Evolutionary conservation across 2,888 invertebrate genomes (phyloP).

Genomic region (Hermodice carunculata): DNA sequence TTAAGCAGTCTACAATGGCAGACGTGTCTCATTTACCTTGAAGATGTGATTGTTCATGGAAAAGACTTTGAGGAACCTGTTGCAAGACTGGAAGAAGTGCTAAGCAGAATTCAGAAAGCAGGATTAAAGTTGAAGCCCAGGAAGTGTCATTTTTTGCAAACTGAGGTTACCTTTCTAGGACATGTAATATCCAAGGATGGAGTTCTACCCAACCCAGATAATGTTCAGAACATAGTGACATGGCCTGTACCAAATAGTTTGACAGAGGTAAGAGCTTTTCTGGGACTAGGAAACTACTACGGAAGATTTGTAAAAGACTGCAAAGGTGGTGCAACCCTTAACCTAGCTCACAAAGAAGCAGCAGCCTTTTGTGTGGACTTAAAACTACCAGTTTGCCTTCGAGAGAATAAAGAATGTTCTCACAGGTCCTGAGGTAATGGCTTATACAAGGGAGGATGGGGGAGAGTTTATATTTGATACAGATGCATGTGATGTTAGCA

Average conservation of each 20-base stretch:
- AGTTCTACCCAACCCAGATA: background rate
- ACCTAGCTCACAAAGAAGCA: slow-evolving; percentile 72
- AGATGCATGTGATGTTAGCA: slow-evolving; percentile 26
- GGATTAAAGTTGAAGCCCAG: slow-evolving; percentile 22
- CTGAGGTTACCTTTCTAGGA: slow-evolving; percentile 3
- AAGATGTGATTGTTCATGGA: slow-evolving; percentile 37
- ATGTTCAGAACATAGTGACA: slow-evolving; percentile 19
- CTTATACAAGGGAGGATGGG: slow-evolving; percentile 1
- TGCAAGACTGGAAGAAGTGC: slow-evolving; percentile 22
- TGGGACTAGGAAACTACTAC: slow-evolving; percentile 42
- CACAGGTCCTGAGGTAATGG: slow-evolving; percentile 22
- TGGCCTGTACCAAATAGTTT: slow-evolving; percentile 32
- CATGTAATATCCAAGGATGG: slow-evolving; percentile 6
- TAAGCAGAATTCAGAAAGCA: slow-evolving; percentile 17
- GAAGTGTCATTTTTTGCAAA: slow-evolving; percentile 29
- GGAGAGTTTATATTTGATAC: slow-evolving; percentile 25
- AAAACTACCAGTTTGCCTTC: slow-evolving; percentile 18
- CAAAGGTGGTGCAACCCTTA: slow-evolving; percentile 30
- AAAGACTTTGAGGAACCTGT: slow-evolving; percentile 26
- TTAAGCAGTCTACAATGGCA: background rate
- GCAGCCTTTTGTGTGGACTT: background rate
- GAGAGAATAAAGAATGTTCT: slow-evolving; percentile 16
- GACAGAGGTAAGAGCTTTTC: slow-evolving; percentile 33
- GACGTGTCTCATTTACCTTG: slow-evolving; percentile 22
- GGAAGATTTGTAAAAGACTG: slow-evolving; percentile 33